Evolutionary conservation across 2,888 invertebrate genomes (phyloP), one percentile per base, ranked within the genome.

Genomic region (Diplazon laetatorius): DNA sequence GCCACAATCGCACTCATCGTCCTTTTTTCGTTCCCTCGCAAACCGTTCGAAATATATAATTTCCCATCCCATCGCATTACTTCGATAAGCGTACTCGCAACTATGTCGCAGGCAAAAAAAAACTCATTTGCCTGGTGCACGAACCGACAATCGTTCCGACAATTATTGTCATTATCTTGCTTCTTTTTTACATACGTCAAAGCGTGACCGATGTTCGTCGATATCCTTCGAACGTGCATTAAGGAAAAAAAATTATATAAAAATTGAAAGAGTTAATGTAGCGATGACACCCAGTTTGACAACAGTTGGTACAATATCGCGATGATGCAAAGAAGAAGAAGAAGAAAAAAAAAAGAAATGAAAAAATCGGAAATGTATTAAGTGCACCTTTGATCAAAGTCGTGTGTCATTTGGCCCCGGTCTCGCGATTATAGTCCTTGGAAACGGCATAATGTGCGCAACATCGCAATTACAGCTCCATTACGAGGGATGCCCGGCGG

Each of bases 381-480:
- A 57, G 18, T 52, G 25, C 25, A 30, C 25, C 22, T 20, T 22
- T 10, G 1, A 2, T 22, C 50, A 12, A 18, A 16, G 46, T 35
- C 12, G 35, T 30, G 46, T 39, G 25, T 9, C 18, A 22, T 8
- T 48, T 37, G 48, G 48, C 37, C 63, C 37, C 63, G 48, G 63
- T 18, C 63, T 14, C 63, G 48, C 20, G 35, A 35, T 48, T n/a
- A 35, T 18, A n/a, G 16, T 18, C 18, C 18, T 12, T 14, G 8
- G 12, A 44, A n/a, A 48, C 63, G 35, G 16, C n/a, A 5, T 12
- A 25, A 30, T 63, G 59, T 55, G 73, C 65, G 72, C 69, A 80
- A 73, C 70, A 73, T 76, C 60, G 76, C 76, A 76, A 76, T 80
- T 80, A 80, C 73, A 80, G 68, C 60, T 76, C 73, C 60, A 80